Base-by-base conservation (phyloP, 2,113 vertebrate genomes). In the Ursus arctos region DNA sequence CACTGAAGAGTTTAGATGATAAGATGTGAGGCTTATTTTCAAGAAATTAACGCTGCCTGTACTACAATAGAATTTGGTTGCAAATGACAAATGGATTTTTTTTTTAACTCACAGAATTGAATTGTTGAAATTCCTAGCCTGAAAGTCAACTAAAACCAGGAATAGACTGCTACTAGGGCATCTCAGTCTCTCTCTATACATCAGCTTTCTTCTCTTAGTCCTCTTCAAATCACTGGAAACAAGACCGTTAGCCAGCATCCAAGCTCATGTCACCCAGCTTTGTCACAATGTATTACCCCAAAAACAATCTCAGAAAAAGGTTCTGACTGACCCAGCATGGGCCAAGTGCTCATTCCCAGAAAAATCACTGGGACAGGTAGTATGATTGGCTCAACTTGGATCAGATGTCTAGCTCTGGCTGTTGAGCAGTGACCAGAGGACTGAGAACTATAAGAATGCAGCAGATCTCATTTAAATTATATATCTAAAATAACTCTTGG, bases 71-170 rank as follows among this genome's bases (percentile, higher is more conserved):
- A 90, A 83, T 94, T 76, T 91, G 71, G 22, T 87, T 83, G 49
- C 51, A 94, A 95, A 24, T 43, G n/a, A 61, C 33, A 79, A 69
- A 79, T 40, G 15, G 24, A 18, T 5, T 47, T 92, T 80, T 76
- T 16, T 91, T 86, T 72, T 14, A 14, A 88, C 22, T 83, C 88
- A 91, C 22, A 85, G 88, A 91, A 97, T 36, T 5, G 6, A 80
- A 90, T 47, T 90, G 0, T 90, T 28, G 53, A 89, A 57, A 86
- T 83, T 67, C 53, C 28, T 74, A 28, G 61, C 40, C 7, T 83
- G 40, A 87, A 94, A 91, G 53, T 92, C 36, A 82, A 71, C 53
- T 79, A 57, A 96, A 91, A 57, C 57, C 77, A 93, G 43, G 36
- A 88, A 49, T 14, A 71, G 43, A 65, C 14, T 71, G 47, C 11